A percentile compares a stretch with the other conserved stretches of the same genome.
These are phyloP conservation scores for Dascillus cervinus DNA, from an alignment of 2,888 invertebrate genomes.

Conservation along the genomic window DNA sequence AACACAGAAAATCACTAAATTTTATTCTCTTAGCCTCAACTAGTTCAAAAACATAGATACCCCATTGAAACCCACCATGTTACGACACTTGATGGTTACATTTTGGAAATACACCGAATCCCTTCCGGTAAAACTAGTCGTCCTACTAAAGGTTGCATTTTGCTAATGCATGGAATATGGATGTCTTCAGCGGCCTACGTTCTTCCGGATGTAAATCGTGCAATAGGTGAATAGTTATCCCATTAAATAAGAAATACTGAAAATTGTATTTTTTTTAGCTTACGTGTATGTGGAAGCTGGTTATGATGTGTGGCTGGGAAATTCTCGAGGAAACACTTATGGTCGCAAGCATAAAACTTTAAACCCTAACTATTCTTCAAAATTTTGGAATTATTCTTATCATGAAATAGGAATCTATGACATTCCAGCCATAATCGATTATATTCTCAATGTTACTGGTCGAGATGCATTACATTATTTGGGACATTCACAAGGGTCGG, in stretches of 20 bases:
- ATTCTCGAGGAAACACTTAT: slow-evolving; percentile 52
- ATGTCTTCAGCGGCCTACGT: slow-evolving; percentile 46
- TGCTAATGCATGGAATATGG: slow-evolving; percentile 47
- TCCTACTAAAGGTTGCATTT: slow-evolving; percentile 39
- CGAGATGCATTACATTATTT: slow-evolving; percentile 55
- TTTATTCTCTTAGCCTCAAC: slow-evolving; percentile 27
- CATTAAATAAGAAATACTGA: too few relatives aligned
- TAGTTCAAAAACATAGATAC: slow-evolving; percentile 33
- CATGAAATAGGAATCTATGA: slow-evolving; percentile 72
- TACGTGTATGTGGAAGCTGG: slow-evolving; percentile 43
- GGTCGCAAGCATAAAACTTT: slow-evolving; percentile 43
- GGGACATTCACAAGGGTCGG: slow-evolving; percentile 63
- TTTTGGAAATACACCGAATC: slow-evolving; percentile 41
- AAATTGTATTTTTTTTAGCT: too few relatives aligned
- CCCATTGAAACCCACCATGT: slow-evolving; percentile 32
- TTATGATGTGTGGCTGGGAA: too few relatives aligned
- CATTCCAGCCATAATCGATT: slow-evolving; percentile 70
- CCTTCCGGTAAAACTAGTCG: slow-evolving; percentile 26
- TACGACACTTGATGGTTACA: slow-evolving; percentile 47
- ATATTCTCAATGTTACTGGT: slow-evolving; percentile 50
- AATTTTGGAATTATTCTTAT: slow-evolving; percentile 50
- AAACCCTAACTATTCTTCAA: slow-evolving; percentile 6
- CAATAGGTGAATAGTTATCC: slow-evolving; percentile 41
- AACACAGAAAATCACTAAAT: too few relatives aligned
- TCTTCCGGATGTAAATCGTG: slow-evolving; percentile 41